Evolutionary conservation across 2,888 invertebrate genomes (phyloP), one percentile per base, ranked within the genome.

Genomic region (Lasioglossum leucozonium): DNA sequence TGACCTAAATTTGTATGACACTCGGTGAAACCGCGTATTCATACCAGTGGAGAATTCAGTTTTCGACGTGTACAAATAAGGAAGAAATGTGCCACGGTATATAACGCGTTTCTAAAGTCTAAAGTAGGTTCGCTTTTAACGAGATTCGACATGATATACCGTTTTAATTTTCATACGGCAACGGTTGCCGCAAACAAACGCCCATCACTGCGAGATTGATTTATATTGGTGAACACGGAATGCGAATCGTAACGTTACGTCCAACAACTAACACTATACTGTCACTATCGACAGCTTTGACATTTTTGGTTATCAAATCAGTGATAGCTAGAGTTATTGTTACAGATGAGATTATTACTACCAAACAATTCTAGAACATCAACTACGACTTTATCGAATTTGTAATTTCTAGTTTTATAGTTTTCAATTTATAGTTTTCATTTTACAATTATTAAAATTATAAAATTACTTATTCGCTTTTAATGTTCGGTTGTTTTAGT

Each of bases 131-230:
- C 65, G 40, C 77, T 69, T 84, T 84, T 79, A 80, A 87, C 82
- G 80, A 85, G 77, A 85, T 86, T 87, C 79, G 76, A 77, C 88
- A 90, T 93, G 93, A 93, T 93, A 93, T 92, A 93, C 92, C 90
- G 93, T 92, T 93, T 93, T 93, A 93, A 94, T 93, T 93, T 93
- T 94, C 93, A 92, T 93, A 93, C 91, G 87, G 87, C 85, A 89
- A 88, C 89, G 89, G 87, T 88, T 86, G 87, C 89, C 84, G 81
- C 80, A 79, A 79, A 78, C 86, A 86, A 90, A 91, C 86, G 79
- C 87, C 82, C 85, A 88, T 89, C 89, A 86, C 83, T 73, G 76
- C 73, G n/a, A 74, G 85, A 89, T 88, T 91, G 91, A 91, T 91
- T 90, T 89, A 91, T 85, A 80, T 73, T 67, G 77, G 77, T 75